Conservation (phyloP, 2,888 invertebrate species). For the Adineta ricciae region DNA sequence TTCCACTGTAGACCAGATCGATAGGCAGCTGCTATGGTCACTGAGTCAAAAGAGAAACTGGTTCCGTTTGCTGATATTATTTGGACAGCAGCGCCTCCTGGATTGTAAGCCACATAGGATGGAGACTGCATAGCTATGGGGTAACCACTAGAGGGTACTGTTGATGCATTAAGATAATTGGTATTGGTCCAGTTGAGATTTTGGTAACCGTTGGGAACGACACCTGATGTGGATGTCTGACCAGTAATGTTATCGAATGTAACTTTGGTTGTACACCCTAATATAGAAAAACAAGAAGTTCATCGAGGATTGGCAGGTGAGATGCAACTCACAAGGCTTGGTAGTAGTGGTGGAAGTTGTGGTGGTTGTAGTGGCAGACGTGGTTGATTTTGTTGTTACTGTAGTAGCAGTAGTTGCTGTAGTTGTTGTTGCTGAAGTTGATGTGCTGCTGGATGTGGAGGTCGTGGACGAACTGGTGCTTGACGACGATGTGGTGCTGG, state of each 20-base stretch:
- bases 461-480: too few species aligned
- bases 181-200: background rate
- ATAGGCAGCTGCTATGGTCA: background rate
- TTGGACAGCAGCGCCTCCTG: background rate
- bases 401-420: too few species aligned
- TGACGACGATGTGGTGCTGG: too few species aligned
- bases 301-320: too few species aligned
- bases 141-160: background rate
- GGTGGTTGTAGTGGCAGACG: background rate
- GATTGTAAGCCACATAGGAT: background rate
- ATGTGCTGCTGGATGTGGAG: too few species aligned
- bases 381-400: background rate
- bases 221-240: background rate
- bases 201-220: background rate
- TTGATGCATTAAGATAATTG: background rate
- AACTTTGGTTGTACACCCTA: background rate
- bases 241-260: background rate
- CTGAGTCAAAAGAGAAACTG: background rate
- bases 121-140: background rate
- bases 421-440: too few species aligned
- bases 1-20: background rate
- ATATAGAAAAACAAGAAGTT: too few species aligned
- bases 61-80: background rate
- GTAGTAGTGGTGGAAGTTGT: too few species aligned
- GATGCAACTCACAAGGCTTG: background rate